Evolutionary conservation across 2,888 invertebrate genomes (phyloP), one percentile per base, ranked within the genome.

Genomic region (Monoplex corrugatus): DNA sequence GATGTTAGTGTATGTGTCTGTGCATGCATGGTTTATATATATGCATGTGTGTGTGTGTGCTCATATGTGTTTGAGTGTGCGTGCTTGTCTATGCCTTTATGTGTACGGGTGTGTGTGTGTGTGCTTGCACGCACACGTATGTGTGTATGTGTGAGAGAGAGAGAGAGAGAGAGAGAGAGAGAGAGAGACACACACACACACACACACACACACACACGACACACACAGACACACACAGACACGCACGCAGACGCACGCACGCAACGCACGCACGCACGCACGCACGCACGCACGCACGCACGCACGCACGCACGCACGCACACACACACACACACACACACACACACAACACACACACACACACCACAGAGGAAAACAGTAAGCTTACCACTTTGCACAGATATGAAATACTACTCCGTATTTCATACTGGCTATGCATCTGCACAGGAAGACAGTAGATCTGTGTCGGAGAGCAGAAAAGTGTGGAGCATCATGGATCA

Each of bases 401-500:
- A n/a, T n/a, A n/a, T n/a, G n/a, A n/a, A n/a, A n/a, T n/a, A n/a
- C n/a, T n/a, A n/a, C n/a, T n/a, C n/a, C n/a, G n/a, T n/a, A n/a
- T n/a, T n/a, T n/a, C n/a, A n/a, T n/a, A n/a, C 32, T 19, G 5
- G 44, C n/a, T n/a, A 28, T 75, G 13, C 28, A 0, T 75, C 44
- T 10, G 28, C 80, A 44, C 91, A 96, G 96, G 88, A 94, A 96
- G 91, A 98, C 98, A 0, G 97, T 99, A 38, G 97, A 98, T 89
- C 95, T 99, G 91, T 98, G 98, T 93, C 97, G 97, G 92, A 97
- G 97, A 93, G 96, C 98, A 87, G 98, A 99, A 95, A 97, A 97
- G 91, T 97, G 98, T 95, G 99, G 98, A n/a, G 97, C 97, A 0
- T 98, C 98, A 87, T 99, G 98, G 96, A 95, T 99, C 63, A 98